phyloP scores from a whole-genome alignment of 1,140 invertebrate genomes.

The Adoxophyes honmai region DNA sequence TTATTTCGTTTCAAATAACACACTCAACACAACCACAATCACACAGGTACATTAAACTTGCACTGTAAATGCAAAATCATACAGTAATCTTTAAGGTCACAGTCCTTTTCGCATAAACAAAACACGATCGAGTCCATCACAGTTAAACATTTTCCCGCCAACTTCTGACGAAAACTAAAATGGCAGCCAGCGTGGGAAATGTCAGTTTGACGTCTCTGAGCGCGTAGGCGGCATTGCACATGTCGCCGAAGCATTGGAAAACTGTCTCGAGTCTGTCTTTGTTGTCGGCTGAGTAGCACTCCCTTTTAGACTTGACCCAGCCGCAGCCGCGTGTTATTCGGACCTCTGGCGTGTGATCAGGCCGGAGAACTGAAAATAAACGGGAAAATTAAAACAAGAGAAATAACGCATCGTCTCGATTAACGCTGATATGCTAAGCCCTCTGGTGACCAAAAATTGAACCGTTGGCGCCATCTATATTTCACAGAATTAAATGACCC shows the following conservation, averaged over 20 bases:
- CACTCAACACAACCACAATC: too few relatives aligned
- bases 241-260: constrained; percentile 74
- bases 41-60: too few relatives aligned
- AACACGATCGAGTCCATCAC: too few relatives aligned
- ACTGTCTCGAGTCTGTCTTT: constrained; percentile 72
- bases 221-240: constrained; percentile 63
- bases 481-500: too few relatives aligned
- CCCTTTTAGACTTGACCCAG: constrained; percentile 54
- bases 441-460: too few relatives aligned
- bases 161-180: constrained; percentile 19
- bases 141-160: constrained; percentile 18
- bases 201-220: constrained; percentile 27
- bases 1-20: too few relatives aligned
- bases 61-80: too few relatives aligned
- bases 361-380: constrained; percentile 41
- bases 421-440: too few relatives aligned
- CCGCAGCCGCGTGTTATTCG: constrained; percentile 71
- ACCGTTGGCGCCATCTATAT: too few relatives aligned
- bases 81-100: too few relatives aligned
- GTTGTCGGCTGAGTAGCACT: constrained; percentile 72
- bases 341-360: constrained; percentile 42
- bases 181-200: constrained; percentile 21
- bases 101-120: too few relatives aligned
- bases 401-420: too few relatives aligned
- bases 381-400: not conserved